phyloP scores from a whole-genome alignment of 2,113 vertebrate species.

The Sylvilagus bachmani region DNA sequence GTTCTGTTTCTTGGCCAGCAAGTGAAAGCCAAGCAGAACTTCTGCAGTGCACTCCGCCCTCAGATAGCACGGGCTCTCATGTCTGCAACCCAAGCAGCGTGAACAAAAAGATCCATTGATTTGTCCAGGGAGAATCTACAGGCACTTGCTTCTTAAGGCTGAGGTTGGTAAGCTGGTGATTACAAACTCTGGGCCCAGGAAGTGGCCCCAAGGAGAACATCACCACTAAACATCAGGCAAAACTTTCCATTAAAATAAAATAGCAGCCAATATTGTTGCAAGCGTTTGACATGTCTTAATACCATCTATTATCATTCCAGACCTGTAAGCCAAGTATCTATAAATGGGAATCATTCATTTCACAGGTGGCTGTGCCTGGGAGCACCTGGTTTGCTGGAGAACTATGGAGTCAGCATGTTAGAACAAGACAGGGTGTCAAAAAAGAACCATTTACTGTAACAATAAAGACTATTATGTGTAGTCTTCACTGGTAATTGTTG shows the following conservation, averaged over 20 bases:
- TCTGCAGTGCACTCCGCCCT: neutral
- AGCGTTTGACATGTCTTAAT: neutral
- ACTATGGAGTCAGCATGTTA: neutral
- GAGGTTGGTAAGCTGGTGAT: neutral
- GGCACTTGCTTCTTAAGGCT: neutral
- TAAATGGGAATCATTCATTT: neutral
- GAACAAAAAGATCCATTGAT: neutral
- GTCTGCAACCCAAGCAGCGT: neutral
- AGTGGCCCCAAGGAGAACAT: neutral
- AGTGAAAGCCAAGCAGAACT: neutral
- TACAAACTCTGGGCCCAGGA: neutral
- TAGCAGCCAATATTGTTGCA: neutral
- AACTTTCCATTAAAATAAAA: neutral
- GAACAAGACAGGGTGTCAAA: neutral
- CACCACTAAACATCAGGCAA: neutral
- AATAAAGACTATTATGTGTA: neutral
- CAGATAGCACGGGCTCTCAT: neutral
- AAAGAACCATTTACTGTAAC: neutral
- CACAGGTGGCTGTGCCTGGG: neutral
- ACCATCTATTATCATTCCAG: neutral
- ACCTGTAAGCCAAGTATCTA: neutral
- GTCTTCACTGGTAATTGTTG: neutral
- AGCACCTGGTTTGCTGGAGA: neutral
- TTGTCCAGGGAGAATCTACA: neutral
- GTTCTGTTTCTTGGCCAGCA: conserved; percentile 17